Percentiles rank a stretch among this genome's conserved stretches.
Evolutionary conservation across 2,113 vertebrate species (phyloP).

Genomic region (Pollimyrus isidori): DNA sequence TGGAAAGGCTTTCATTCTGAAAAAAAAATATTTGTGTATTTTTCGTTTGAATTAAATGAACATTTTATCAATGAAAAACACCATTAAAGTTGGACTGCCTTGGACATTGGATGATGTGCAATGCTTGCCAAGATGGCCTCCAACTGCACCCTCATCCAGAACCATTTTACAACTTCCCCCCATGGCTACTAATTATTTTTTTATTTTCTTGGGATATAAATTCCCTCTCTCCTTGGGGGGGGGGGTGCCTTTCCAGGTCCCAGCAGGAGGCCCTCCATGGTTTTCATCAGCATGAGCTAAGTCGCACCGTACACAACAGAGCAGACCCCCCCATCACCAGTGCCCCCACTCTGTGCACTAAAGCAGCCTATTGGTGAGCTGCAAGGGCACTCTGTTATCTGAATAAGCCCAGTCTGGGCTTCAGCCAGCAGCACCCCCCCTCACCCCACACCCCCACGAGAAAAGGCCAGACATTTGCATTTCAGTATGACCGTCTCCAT

Average conservation of each 20-base stretch:
- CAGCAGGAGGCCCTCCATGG: constrained; percentile 22
- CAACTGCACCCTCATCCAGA: neutral
- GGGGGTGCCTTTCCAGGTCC: neutral
- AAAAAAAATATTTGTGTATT: neutral
- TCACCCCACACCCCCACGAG: neutral
- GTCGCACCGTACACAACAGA: constrained; percentile 15
- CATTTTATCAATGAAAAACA: neutral
- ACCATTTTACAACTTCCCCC: neutral
- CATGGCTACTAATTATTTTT: neutral
- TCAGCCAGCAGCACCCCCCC: constrained; percentile 18
- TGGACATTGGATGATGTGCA: neutral
- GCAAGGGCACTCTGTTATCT: constrained; percentile 38
- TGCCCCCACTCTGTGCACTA: constrained; percentile 19
- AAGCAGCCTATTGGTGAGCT: constrained; percentile 34
- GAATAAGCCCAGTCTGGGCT: constrained; percentile 35
- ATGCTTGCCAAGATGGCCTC: neutral
- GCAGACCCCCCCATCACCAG: neutral
- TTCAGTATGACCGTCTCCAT: constrained; percentile 31
- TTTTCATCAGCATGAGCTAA: constrained; percentile 23
- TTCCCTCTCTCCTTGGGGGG: neutral
- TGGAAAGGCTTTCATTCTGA: neutral
- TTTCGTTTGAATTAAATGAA: neutral
- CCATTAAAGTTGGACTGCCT: neutral
- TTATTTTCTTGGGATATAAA: neutral
- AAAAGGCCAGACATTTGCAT: constrained; percentile 24